These are phyloP conservation scores for Palythoa grandiflora DNA, from an alignment of 92 coral and sea anemone genomes.

Conservation along the genomic window DNA sequence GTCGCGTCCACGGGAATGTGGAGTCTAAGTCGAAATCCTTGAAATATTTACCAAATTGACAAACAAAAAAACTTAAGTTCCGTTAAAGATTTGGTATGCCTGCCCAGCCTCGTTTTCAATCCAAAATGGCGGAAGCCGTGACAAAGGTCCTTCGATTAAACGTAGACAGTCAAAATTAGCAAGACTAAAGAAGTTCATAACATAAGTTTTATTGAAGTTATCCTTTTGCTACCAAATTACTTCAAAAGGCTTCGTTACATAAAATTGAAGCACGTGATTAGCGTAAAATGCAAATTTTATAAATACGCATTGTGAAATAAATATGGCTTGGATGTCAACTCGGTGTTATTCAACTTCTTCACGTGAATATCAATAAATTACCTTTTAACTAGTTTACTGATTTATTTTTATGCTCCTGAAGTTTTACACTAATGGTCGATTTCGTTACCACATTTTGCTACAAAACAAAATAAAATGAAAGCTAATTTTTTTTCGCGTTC, in stretches of 20 bases:
- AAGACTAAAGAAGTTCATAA: no score
- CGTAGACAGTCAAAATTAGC: no score
- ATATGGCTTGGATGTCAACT: constrained; percentile 1
- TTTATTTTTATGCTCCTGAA: neutral
- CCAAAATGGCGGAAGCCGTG: no score
- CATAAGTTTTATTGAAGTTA: neutral
- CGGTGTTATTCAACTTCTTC: neutral
- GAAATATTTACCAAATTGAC: no score
- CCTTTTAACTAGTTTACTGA: neutral
- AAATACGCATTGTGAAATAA: constrained; percentile 36
- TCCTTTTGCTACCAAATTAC: neutral
- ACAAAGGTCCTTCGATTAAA: no score
- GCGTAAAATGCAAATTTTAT: neutral
- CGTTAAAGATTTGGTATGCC: no score
- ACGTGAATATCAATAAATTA: constrained; percentile 5
- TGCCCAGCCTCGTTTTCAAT: no score
- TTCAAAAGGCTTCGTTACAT: neutral
- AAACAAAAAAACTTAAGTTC: no score
- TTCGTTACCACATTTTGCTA: neutral
- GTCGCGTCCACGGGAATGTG: no score
- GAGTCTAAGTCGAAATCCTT: no score
- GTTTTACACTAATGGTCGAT: neutral
- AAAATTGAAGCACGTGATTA: neutral
- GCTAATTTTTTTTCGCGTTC: neutral
- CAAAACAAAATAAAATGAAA: neutral